Evolutionary conservation across 2,888 invertebrate genomes (phyloP).

Genomic region (Pterobdella sp.): DNA sequence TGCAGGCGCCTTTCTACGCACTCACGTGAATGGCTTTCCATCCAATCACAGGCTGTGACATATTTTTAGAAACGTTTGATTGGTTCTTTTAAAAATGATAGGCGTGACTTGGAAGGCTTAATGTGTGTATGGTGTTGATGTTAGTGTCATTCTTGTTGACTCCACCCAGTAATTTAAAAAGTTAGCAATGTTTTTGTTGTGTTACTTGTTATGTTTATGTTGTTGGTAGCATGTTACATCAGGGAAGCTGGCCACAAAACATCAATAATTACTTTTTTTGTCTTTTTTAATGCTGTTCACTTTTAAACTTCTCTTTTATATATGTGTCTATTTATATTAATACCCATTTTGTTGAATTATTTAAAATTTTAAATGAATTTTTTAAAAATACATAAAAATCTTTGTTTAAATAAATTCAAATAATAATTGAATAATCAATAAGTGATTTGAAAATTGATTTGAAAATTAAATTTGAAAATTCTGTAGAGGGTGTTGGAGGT

Average conservation of each 20-base stretch:
- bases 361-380: background rate
- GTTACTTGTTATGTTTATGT: no score
- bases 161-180: no score
- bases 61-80: background rate
- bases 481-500: background rate
- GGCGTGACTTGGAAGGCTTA: background rate
- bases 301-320: no score
- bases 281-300: no score
- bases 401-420: background rate
- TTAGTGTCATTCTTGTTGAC: background rate
- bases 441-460: background rate
- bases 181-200: no score
- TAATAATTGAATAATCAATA: background rate
- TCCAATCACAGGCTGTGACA: background rate
- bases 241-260: no score
- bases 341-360: background rate
- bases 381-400: background rate
- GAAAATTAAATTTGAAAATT: background rate
- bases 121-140: background rate
- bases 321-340: background rate
- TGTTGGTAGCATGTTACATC: no score
- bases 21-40: background rate
- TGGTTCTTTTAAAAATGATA: background rate
- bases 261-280: no score
- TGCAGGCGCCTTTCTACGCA: slow-evolving; percentile 3